Percentiles rank a stretch among this genome's conserved stretches.
Evolutionary conservation across 2,113 vertebrate genomes (phyloP).

Genomic region (Indicator maculatus): DNA sequence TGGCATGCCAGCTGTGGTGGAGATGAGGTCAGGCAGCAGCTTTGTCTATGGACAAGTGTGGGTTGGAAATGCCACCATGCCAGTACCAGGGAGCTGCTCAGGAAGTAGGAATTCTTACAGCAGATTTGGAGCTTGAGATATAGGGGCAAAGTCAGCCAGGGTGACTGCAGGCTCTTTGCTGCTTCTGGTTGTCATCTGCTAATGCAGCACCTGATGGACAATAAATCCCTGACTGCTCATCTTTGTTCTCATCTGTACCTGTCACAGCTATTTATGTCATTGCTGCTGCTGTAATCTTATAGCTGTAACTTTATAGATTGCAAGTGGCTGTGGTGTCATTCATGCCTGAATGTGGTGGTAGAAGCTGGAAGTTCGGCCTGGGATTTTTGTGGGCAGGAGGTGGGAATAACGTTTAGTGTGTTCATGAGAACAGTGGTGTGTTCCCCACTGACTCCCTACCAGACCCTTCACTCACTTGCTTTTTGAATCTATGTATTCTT

Average conservation of each 20-base stretch:
- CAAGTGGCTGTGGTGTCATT: background rate
- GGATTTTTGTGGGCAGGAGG: background rate
- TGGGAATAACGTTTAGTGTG: background rate
- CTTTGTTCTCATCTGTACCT: background rate
- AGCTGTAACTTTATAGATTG: background rate
- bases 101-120: background rate
- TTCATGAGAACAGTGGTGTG: background rate
- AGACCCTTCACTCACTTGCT: background rate
- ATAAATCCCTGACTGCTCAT: background rate
- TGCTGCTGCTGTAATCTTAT: background rate
- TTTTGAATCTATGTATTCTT: background rate
- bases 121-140: background rate
- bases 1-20: rapidly evolving
- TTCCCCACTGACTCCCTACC: background rate
- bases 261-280: conserved; percentile 22
- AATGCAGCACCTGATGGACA: background rate
- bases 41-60: background rate
- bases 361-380: background rate
- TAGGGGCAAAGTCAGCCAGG: background rate
- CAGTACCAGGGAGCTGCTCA: background rate
- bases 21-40: background rate
- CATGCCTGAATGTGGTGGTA: background rate
- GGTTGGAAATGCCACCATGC: background rate
- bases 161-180: background rate
- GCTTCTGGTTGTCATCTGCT: background rate